Conservation (phyloP, 2,888 invertebrate genomes). For the Drosophila diplacantha region DNA sequence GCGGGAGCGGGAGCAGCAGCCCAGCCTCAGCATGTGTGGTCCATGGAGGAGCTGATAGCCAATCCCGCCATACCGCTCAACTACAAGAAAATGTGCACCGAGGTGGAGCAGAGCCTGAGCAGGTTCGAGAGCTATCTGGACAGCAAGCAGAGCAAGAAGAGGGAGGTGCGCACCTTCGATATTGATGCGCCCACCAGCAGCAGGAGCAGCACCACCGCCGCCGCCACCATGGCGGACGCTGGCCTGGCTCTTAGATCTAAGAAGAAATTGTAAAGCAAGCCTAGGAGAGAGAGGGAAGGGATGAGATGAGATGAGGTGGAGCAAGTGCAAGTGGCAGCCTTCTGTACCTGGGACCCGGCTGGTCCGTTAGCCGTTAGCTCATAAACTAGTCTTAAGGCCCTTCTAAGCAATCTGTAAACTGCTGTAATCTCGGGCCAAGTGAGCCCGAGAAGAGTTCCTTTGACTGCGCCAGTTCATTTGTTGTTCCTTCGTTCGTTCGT, state of each 20-base stretch:
- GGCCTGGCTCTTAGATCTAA: conserved; percentile 62
- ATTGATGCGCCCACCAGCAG: conserved; percentile 79
- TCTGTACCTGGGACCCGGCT: conserved; percentile 25
- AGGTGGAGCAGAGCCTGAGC: conserved; percentile 75
- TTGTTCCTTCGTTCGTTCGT: conserved; percentile 16
- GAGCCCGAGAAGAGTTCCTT: conserved; percentile 31
- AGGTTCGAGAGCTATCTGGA: conserved; percentile 75
- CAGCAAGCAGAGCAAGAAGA: conserved; percentile 48
- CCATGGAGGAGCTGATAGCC: conserved; percentile 76
- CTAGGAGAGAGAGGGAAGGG: not conserved
- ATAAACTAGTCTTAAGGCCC: conserved; percentile 13
- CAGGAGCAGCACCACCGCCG: not conserved
- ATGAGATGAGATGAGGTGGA: not conserved
- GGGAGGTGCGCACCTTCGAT: conserved; percentile 77
- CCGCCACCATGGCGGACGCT: conserved; percentile 63
- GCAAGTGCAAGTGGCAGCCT: conserved; percentile 5
- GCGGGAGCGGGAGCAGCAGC: conserved; percentile 1
- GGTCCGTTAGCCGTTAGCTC: conserved; percentile 11
- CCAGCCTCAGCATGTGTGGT: conserved; percentile 72
- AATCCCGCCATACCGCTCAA: conserved; percentile 77
- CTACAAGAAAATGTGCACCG: conserved; percentile 77
- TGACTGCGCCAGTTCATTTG: conserved; percentile 61
- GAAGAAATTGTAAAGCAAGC: conserved; percentile 55
- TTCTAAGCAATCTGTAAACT: conserved; percentile 11
- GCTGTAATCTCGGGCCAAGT: not conserved